Evolutionary conservation across 2,888 invertebrate genomes (phyloP).

Genomic region (Amphipoea oculea): DNA sequence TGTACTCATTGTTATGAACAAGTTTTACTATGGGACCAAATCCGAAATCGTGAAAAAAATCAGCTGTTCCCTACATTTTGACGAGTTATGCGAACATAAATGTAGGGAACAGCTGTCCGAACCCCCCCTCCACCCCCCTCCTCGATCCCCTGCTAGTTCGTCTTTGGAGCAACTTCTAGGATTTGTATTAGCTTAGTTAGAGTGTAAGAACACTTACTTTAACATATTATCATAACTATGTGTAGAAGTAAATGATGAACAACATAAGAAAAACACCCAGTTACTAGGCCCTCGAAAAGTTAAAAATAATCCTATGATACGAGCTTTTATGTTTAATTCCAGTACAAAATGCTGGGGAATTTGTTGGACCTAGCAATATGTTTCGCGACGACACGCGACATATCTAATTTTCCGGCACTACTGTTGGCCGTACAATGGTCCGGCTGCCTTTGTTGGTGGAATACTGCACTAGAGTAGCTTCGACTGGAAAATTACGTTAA

Average conservation of each 20-base stretch:
- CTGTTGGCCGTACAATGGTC: slow-evolving; percentile 57
- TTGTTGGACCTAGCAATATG: slow-evolving; percentile 52
- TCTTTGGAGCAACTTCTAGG: neutral
- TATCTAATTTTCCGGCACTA: slow-evolving; percentile 68
- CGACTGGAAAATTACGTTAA: slow-evolving; percentile 34
- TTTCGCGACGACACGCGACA: slow-evolving; percentile 60
- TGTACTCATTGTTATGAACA: too few species aligned
- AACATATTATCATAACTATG: neutral
- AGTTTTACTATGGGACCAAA: too few species aligned
- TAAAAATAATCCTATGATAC: neutral
- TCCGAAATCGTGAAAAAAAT: too few species aligned
- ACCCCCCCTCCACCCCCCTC: too few species aligned
- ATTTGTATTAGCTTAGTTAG: neutral
- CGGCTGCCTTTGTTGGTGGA: slow-evolving; percentile 53
- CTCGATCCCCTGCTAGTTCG: too few species aligned
- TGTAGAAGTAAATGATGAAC: neutral
- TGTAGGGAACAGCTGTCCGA: too few species aligned
- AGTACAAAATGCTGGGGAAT: slow-evolving; percentile 27
- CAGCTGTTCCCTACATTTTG: too few species aligned
- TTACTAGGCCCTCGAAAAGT: neutral
- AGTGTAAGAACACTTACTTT: neutral
- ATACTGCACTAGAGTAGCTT: slow-evolving; percentile 39
- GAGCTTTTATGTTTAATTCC: slow-evolving; percentile 16
- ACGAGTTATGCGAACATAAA: too few species aligned
- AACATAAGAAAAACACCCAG: neutral